Evolutionary conservation across 1,140 invertebrate species (phyloP).

Genomic region (Battus philenor): DNA sequence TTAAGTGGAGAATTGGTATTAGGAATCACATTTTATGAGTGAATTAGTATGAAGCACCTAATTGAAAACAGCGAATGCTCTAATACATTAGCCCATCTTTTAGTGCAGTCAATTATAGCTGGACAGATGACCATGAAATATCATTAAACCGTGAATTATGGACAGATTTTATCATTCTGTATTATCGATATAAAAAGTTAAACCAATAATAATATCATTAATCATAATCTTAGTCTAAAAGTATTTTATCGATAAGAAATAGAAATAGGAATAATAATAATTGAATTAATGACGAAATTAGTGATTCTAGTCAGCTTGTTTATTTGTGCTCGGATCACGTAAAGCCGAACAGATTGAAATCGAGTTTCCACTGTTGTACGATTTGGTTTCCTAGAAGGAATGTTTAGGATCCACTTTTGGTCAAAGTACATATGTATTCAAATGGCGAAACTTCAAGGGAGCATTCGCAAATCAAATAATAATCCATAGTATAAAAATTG

Average conservation of each 20-base stretch:
- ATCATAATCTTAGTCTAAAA: too few species aligned
- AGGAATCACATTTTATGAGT: neutral
- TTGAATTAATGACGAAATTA: neutral
- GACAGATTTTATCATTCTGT: slow-evolving; percentile 1
- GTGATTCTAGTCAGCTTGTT: neutral
- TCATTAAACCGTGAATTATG: slow-evolving; percentile 18
- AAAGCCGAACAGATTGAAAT: slow-evolving; percentile 12
- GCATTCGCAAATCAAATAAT: too few species aligned
- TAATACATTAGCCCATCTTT: slow-evolving; percentile 7
- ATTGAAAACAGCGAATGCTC: slow-evolving; percentile 9
- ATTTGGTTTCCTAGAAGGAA: too few species aligned
- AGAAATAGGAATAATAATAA: too few species aligned
- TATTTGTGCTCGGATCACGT: slow-evolving; percentile 16
- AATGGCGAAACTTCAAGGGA: too few species aligned
- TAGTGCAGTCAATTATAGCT: slow-evolving; percentile 1
- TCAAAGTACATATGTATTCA: too few species aligned
- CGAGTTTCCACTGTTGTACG: slow-evolving; percentile 12
- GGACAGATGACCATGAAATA: slow-evolving; percentile 18
- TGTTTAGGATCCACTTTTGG: too few species aligned
- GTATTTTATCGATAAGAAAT: too few species aligned
- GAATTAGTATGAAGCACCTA: slow-evolving; percentile 4
- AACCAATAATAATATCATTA: too few species aligned
- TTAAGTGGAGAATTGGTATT: slow-evolving; percentile 1
- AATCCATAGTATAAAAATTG: too few species aligned
- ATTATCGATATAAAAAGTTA: too few species aligned